phyloP scores from a whole-genome alignment of 2,888 invertebrate species.

The Calameuta idolon region DNA sequence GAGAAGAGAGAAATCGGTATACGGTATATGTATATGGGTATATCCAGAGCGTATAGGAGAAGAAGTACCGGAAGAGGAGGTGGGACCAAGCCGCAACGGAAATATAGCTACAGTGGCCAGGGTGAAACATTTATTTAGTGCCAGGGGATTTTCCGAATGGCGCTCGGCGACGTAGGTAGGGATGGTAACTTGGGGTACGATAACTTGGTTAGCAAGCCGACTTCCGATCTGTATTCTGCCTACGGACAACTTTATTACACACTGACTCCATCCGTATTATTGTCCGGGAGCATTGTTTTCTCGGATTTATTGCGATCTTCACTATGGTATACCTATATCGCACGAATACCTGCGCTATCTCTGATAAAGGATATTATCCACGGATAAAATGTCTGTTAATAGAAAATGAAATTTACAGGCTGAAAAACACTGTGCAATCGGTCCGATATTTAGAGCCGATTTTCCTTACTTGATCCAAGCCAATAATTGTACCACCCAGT shows the following conservation, averaged over 20 bases:
- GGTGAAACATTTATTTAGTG: conserved; percentile 65
- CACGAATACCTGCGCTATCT: background rate
- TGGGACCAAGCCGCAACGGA: conserved; percentile 43
- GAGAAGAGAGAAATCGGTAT: conserved; percentile 15
- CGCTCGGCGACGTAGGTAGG: conserved; percentile 26
- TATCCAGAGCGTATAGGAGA: conserved; percentile 15
- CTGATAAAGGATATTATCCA: background rate
- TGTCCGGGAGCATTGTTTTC: background rate
- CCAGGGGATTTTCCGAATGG: conserved; percentile 61
- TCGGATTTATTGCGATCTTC: background rate
- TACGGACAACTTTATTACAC: conserved; percentile 61
- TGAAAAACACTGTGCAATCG: background rate
- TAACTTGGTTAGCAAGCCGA: conserved; percentile 62
- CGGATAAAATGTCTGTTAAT: background rate
- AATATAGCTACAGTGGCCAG: conserved; percentile 51
- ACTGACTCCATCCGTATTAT: conserved; percentile 15
- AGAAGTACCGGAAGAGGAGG: conserved; percentile 21
- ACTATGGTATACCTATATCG: background rate
- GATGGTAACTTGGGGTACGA: conserved; percentile 48
- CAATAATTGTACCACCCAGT: no score
- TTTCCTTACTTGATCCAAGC: no score
- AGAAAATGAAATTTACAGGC: background rate
- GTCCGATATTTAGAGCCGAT: no score
- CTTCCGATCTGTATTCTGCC: conserved; percentile 64
- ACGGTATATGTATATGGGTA: conserved; percentile 21